phyloP scores from a whole-genome alignment of 2,113 vertebrate species.

The Oryzias woworae region DNA sequence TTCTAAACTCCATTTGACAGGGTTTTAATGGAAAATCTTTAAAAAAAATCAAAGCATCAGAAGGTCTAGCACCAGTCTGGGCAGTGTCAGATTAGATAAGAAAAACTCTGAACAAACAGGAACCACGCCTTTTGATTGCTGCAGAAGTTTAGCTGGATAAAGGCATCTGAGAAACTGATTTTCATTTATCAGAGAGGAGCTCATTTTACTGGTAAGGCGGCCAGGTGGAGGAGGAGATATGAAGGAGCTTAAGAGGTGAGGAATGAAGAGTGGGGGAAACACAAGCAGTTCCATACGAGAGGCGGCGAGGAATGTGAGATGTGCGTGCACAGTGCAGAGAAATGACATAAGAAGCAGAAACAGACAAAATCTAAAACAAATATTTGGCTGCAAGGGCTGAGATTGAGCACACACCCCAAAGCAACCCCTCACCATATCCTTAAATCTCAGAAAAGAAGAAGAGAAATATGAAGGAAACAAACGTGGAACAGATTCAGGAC shows the following conservation, averaged over 20 bases:
- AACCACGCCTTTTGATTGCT: conserved; percentile 4
- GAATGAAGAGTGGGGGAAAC: conserved; percentile 18
- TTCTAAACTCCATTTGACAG: conserved; percentile 30
- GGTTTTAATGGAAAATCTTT: conserved; percentile 15
- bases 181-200: too few relatives aligned
- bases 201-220: too few relatives aligned
- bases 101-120: conserved; percentile 30
- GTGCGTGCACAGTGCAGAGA: conserved; percentile 27
- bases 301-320: conserved; percentile 67
- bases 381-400: conserved; percentile 19
- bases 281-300: conserved; percentile 65
- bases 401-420: conserved; percentile 5
- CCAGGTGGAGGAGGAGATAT: conserved; percentile 38
- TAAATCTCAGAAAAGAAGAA: conserved; percentile 5
- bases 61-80: conserved; percentile 20
- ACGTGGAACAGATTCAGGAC: too few relatives aligned
- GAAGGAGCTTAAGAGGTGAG: conserved; percentile 48
- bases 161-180: not conserved
- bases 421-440: not conserved
- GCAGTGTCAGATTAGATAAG: conserved; percentile 30
- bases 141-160: conserved; percentile 3
- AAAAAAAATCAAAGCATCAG: conserved; percentile 27
- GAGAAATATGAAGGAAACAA: not conserved
- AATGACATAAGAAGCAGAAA: conserved; percentile 4
- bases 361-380: conserved; percentile 12